Evolutionary conservation across 2,113 vertebrate genomes (phyloP).

Genomic region (Larimichthys crocea): DNA sequence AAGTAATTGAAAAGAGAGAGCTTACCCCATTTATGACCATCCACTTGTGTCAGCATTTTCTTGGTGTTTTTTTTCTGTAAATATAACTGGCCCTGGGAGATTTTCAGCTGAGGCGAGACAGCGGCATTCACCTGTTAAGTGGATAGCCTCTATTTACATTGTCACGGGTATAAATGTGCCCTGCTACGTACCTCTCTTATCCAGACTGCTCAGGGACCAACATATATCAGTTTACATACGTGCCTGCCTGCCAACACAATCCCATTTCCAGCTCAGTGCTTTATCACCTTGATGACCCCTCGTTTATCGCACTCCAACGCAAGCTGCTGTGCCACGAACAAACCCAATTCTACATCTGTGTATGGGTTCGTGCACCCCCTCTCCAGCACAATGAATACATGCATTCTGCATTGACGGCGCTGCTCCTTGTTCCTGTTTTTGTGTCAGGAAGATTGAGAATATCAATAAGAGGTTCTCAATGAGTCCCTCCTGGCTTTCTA

Average conservation of each 20-base stretch:
- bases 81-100: slow-evolving; percentile 35
- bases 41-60: slow-evolving; percentile 65
- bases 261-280: slow-evolving; percentile 57
- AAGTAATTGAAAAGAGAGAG: slow-evolving; percentile 51
- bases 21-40: slow-evolving; percentile 39
- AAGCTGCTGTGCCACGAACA: slow-evolving; percentile 9
- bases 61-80: slow-evolving; percentile 28
- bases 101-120: slow-evolving; percentile 47
- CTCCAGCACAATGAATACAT: slow-evolving; percentile 22
- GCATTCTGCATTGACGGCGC: not conserved
- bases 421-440: slow-evolving; percentile 31
- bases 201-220: slow-evolving; percentile 37
- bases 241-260: slow-evolving; percentile 46
- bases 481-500: slow-evolving; percentile 38
- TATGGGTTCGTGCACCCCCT: slow-evolving; percentile 21
- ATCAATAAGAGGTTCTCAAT: slow-evolving; percentile 51
- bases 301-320: slow-evolving; percentile 42
- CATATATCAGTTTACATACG: slow-evolving; percentile 48
- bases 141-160: slow-evolving; percentile 60
- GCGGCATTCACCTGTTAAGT: slow-evolving; percentile 47
- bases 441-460: slow-evolving; percentile 45
- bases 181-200: slow-evolving; percentile 42
- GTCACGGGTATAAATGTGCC: slow-evolving; percentile 30
- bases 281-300: slow-evolving; percentile 64
- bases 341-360: slow-evolving; percentile 27